These are phyloP conservation scores for Pseudocheirus occidentalis DNA, from an alignment of 2,797 vertebrate genomes.

Conservation along the genomic window DNA sequence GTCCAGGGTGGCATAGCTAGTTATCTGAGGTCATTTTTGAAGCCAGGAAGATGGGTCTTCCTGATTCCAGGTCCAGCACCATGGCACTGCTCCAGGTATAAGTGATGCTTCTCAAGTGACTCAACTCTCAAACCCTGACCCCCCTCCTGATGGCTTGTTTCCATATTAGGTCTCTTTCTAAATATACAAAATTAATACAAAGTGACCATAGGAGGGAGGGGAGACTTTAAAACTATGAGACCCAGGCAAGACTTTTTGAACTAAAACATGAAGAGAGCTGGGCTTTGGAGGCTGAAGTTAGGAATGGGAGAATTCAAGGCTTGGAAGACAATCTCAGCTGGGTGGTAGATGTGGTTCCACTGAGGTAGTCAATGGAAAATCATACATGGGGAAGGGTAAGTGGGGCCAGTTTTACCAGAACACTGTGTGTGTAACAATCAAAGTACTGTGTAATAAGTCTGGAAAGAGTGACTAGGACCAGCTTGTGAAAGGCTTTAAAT, in stretches of 20 bases:
- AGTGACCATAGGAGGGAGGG: neutral
- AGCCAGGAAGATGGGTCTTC: neutral
- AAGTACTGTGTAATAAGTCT: no score
- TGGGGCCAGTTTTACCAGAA: neutral
- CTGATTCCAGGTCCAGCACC: neutral
- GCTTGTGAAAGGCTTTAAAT: no score
- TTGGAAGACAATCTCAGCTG: neutral
- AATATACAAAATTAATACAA: neutral
- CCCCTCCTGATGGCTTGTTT: neutral
- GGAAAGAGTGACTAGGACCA: no score
- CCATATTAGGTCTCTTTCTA: neutral
- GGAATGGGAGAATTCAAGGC: neutral
- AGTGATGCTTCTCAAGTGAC: neutral
- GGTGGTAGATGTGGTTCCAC: neutral
- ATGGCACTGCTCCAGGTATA: neutral
- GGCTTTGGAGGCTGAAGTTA: neutral
- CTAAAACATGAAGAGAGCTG: neutral
- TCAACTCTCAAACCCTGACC: neutral
- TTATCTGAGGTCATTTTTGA: neutral
- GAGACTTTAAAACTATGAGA: neutral
- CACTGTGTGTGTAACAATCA: neutral
- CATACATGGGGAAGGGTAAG: neutral
- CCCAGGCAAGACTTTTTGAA: neutral
- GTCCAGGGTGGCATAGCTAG: neutral
- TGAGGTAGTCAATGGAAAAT: neutral